phyloP scores from a whole-genome alignment of 2,113 vertebrate species.

The Tenrec ecaudatus region DNA sequence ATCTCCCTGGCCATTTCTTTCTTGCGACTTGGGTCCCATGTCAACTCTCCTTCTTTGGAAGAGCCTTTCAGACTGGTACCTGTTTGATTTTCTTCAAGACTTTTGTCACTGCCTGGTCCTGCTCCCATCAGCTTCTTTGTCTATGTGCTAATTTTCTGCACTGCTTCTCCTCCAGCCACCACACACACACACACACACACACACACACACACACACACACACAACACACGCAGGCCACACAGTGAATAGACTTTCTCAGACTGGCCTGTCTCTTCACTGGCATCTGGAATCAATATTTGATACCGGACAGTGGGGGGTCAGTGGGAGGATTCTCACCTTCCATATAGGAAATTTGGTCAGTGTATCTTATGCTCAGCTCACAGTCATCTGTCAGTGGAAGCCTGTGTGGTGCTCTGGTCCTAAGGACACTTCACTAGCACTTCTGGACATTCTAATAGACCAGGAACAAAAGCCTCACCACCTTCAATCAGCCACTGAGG shows the following conservation, averaged over 20 bases:
- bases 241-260: neutral
- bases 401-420: neutral
- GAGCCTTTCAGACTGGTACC: neutral
- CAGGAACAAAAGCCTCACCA: neutral
- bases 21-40: neutral
- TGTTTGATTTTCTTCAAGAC: neutral
- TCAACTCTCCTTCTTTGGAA: neutral
- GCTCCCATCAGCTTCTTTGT: neutral
- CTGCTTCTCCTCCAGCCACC: neutral
- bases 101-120: neutral
- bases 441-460: neutral
- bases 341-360: neutral
- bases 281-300: neutral
- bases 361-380: neutral
- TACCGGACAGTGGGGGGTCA: neutral
- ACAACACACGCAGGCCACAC: neutral
- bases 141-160: too few relatives aligned
- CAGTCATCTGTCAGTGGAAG: neutral
- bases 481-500: neutral
- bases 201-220: too few relatives aligned
- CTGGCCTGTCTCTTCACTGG: accelerated
- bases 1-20: accelerated
- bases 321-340: neutral
- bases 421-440: neutral
- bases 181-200: accelerated